phyloP scores from a whole-genome alignment of 1,140 invertebrate genomes.

The Drosophila grimshawi region DNA sequence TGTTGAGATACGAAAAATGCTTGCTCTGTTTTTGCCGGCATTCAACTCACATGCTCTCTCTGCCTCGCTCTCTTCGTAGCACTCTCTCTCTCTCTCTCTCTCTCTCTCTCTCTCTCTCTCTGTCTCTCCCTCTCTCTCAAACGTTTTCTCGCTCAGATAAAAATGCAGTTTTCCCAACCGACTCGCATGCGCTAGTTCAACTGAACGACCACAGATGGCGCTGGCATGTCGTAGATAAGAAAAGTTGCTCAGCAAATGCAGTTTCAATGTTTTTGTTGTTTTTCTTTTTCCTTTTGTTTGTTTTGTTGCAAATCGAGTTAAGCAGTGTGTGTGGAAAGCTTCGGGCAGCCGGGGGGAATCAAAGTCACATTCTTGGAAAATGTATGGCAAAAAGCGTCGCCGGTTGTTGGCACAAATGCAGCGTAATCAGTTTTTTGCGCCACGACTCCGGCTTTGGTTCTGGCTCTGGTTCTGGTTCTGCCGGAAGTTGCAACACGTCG shows the following conservation, averaged over 20 bases:
- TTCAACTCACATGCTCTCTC: constrained; percentile 16
- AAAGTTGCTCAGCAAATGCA: constrained; percentile 43
- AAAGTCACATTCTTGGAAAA: constrained; percentile 70
- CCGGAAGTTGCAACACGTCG: constrained; percentile 78
- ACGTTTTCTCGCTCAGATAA: constrained; percentile 29
- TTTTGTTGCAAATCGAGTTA: neutral
- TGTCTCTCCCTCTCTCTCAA: constrained; percentile 14
- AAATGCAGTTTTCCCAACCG: constrained; percentile 42
- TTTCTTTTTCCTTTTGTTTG: constrained; percentile 33
- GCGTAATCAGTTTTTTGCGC: constrained; percentile 73
- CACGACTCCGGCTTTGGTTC: constrained; percentile 4
- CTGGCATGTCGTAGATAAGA: constrained; percentile 34
- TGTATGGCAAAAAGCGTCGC: constrained; percentile 65
- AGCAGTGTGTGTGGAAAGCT: neutral
- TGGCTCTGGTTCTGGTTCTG: constrained; percentile 12
- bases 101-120: constrained; percentile 18
- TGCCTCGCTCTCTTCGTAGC: no score
- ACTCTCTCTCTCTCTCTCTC: constrained; percentile 14
- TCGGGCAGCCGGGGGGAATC: constrained; percentile 12
- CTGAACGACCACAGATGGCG: constrained; percentile 62
- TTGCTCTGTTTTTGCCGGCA: constrained; percentile 38
- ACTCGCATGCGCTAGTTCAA: constrained; percentile 40
- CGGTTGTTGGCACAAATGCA: constrained; percentile 73
- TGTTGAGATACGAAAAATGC: neutral
- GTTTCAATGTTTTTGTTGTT: constrained; percentile 14